Evolutionary conservation across 2,888 invertebrate genomes (phyloP).

Genomic region (Leucophenga maculata): DNA sequence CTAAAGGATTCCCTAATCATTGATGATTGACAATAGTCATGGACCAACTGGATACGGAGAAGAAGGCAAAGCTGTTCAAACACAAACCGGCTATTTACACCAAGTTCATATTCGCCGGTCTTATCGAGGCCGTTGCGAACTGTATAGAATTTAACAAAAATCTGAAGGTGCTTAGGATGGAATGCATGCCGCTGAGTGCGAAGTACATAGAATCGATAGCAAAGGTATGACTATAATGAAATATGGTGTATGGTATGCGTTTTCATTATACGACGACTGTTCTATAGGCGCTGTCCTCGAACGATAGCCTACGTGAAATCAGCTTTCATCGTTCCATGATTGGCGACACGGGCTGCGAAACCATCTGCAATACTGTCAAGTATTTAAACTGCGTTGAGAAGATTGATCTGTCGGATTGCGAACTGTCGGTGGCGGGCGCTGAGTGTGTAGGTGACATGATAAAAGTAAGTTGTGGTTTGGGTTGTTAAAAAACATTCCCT

Average conservation of each 20-base stretch:
- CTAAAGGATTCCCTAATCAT: constrained; percentile 39
- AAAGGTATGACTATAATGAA: constrained; percentile 71
- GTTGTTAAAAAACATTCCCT: neutral
- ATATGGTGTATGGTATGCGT: neutral
- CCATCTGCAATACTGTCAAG: constrained; percentile 80
- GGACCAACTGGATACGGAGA: constrained; percentile 74
- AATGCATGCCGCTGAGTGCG: constrained; percentile 80
- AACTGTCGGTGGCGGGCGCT: constrained; percentile 78
- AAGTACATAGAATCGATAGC: constrained; percentile 78
- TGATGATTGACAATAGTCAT: constrained; percentile 53
- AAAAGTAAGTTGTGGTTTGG: constrained; percentile 71
- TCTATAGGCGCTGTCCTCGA: constrained; percentile 76
- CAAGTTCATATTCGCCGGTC: constrained; percentile 79
- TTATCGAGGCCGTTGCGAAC: constrained; percentile 78
- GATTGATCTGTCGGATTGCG: constrained; percentile 81
- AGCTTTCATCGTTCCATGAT: constrained; percentile 80
- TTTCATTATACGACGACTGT: neutral
- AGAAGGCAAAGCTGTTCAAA: constrained; percentile 77
- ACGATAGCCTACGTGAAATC: constrained; percentile 78
- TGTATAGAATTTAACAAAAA: constrained; percentile 78
- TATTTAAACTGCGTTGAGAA: constrained; percentile 79
- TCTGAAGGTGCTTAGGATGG: constrained; percentile 78
- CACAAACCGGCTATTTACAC: constrained; percentile 80
- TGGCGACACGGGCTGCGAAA: constrained; percentile 81
- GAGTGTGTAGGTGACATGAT: constrained; percentile 79